phyloP scores from a whole-genome alignment of 2,797 vertebrate genomes.

The Chiloscyllium punctatum region DNA sequence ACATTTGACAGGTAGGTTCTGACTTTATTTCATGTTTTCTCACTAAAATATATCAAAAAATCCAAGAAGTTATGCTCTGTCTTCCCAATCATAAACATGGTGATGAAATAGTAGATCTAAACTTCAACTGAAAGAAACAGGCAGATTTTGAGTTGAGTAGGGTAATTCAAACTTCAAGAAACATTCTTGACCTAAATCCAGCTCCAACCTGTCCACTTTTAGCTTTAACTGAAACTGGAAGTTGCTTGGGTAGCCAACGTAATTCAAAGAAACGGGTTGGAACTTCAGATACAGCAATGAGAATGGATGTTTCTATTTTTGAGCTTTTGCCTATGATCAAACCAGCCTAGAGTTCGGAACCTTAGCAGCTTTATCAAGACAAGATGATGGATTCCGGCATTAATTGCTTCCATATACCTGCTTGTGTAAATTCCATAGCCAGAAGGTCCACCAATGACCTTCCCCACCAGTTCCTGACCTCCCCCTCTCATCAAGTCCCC shows the following conservation, averaged over 20 bases:
- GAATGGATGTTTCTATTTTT: background rate
- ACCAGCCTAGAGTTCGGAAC: background rate
- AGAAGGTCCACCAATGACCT: background rate
- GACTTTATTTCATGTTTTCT: background rate
- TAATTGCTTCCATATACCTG: background rate
- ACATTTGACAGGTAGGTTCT: constrained; percentile 86
- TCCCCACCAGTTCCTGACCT: background rate
- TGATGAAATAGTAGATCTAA: background rate
- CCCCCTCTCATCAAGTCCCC: background rate
- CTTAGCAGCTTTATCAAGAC: background rate
- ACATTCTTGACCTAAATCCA: background rate
- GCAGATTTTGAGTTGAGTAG: background rate
- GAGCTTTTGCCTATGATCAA: background rate
- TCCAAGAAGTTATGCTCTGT: background rate
- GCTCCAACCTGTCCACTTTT: background rate
- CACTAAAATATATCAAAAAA: background rate
- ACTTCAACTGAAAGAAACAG: background rate
- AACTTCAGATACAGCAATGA: background rate
- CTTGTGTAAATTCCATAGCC: background rate
- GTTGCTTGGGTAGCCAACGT: no score
- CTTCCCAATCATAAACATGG: background rate
- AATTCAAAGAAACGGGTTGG: no score
- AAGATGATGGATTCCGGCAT: background rate
- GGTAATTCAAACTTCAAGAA: background rate
- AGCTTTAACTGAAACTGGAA: background rate